A percentile compares a stretch with the other conserved stretches of the same genome.
Conservation (phyloP, 2,113 vertebrate genomes). For the Jaculus jaculus region DNA sequence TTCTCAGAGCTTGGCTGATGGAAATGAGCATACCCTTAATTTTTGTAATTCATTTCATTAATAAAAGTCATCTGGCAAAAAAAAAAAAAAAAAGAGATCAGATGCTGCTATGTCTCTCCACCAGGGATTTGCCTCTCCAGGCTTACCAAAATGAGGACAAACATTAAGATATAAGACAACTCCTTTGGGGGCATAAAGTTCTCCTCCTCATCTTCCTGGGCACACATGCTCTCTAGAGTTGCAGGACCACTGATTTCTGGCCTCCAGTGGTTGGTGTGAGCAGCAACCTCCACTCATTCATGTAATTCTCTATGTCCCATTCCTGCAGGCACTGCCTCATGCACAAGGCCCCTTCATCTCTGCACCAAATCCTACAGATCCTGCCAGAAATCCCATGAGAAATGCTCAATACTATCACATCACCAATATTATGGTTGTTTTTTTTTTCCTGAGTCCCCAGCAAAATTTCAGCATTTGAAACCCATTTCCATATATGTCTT, state of each 20-base stretch:
- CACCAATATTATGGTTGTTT: neutral
- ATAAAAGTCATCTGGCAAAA: neutral
- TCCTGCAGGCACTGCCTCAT: neutral
- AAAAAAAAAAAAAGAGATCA: neutral
- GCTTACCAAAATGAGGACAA: neutral
- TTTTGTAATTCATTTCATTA: constrained; percentile 11
- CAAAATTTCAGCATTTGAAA: constrained; percentile 1
- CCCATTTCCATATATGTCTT: neutral
- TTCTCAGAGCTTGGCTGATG: neutral
- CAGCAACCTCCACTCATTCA: neutral
- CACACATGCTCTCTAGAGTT: neutral
- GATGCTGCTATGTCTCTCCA: neutral
- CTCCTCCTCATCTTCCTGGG: neutral
- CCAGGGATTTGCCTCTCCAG: neutral
- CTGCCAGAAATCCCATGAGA: neutral
- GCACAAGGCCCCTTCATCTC: neutral
- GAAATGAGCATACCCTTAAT: neutral
- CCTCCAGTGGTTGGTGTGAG: neutral
- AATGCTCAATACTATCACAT: neutral
- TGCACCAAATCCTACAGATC: constrained; percentile 10
- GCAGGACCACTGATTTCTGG: neutral
- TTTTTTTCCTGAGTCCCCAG: neutral
- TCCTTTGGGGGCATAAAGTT: neutral
- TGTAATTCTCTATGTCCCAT: neutral
- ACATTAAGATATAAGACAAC: neutral